phyloP scores from a whole-genome alignment of 2,113 vertebrate species.

The Chauna torquata region DNA sequence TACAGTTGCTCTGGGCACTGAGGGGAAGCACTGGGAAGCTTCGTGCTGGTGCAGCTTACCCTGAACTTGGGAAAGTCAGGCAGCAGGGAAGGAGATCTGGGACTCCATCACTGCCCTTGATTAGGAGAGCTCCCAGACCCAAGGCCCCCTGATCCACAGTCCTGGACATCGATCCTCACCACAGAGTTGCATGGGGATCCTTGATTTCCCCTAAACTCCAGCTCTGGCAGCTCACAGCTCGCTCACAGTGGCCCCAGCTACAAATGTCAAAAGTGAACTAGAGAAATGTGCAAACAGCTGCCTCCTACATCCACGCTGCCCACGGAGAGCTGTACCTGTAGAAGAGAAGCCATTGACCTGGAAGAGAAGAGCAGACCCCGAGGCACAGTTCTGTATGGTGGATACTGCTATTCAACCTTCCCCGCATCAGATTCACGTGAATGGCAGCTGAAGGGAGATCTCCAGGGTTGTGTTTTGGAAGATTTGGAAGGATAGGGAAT shows the following conservation, averaged over 20 bases:
- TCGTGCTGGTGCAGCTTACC: neutral
- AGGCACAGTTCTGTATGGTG: neutral
- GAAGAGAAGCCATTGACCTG: neutral
- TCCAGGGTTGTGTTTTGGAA: neutral
- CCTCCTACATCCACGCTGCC: neutral
- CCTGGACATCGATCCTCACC: neutral
- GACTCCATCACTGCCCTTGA: neutral
- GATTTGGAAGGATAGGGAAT: neutral
- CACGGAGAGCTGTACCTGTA: neutral
- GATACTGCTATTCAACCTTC: neutral
- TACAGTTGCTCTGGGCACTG: neutral
- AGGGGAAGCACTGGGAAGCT: neutral
- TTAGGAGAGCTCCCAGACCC: neutral
- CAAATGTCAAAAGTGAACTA: neutral
- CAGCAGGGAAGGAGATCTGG: neutral
- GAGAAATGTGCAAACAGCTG: neutral
- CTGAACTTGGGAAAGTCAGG: neutral
- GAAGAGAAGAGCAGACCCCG: neutral
- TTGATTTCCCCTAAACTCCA: neutral
- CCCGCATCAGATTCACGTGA: neutral
- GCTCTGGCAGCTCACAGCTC: neutral
- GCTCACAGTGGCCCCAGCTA: neutral
- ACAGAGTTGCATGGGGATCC: fast-evolving
- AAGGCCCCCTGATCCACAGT: neutral
- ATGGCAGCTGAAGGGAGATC: neutral